A percentile compares a stretch with the other conserved stretches of the same genome.
These are phyloP conservation scores for Proterorhinus semilunaris DNA, from an alignment of 2,113 vertebrate genomes.

Conservation along the genomic window DNA sequence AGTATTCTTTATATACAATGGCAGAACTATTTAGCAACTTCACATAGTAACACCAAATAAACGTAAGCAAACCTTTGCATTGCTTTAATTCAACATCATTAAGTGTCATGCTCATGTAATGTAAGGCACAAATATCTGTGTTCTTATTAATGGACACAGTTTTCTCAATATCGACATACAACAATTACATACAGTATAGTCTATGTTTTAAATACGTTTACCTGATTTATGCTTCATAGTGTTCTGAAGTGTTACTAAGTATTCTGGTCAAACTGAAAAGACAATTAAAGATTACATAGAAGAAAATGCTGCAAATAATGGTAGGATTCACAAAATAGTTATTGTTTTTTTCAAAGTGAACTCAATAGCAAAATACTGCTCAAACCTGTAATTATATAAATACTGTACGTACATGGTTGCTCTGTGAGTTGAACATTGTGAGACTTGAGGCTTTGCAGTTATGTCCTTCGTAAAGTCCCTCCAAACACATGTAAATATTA, in stretches of 20 bases:
- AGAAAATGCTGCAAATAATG: slow-evolving; percentile 26
- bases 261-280: slow-evolving; percentile 19
- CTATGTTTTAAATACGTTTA: neutral
- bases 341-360: slow-evolving; percentile 40
- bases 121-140: too few species aligned
- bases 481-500: slow-evolving; percentile 12
- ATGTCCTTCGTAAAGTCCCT: slow-evolving; percentile 17
- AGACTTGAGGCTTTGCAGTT: slow-evolving; percentile 24
- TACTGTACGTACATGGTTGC: slow-evolving; percentile 21
- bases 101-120: too few species aligned
- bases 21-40: slow-evolving; percentile 6
- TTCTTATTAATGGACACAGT: too few species aligned
- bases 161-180: too few species aligned
- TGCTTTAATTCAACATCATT: too few species aligned
- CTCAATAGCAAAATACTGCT: slow-evolving; percentile 17
- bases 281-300: slow-evolving; percentile 12
- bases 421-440: slow-evolving; percentile 35
- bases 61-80: too few species aligned
- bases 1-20: slow-evolving; percentile 2
- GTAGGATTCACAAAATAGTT: slow-evolving; percentile 6
- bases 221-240: neutral
- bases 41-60: too few species aligned
- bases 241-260: neutral
- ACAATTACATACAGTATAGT: too few species aligned
- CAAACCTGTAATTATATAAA: slow-evolving; percentile 30